These are phyloP conservation scores for Drosophila kuntzei DNA, from an alignment of 2,888 invertebrate genomes.

Conservation along the genomic window DNA sequence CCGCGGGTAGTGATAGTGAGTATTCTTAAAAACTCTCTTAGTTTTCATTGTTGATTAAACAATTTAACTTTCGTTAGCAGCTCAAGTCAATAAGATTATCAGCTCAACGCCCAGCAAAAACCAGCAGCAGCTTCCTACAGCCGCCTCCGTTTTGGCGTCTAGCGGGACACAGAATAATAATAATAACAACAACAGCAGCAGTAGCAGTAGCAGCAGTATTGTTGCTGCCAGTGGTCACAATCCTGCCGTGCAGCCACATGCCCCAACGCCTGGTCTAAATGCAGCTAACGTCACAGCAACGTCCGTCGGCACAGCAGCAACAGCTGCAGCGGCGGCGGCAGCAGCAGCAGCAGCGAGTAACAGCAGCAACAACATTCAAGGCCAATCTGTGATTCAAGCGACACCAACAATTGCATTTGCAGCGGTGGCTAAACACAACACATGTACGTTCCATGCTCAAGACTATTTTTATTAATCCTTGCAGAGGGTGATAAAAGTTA, in stretches of 20 bases:
- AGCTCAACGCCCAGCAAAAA: constrained; percentile 86
- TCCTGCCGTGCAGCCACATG: constrained; percentile 83
- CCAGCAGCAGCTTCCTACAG: constrained; percentile 77
- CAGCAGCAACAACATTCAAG: constrained; percentile 82
- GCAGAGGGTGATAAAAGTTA: no score
- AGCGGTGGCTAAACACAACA: constrained; percentile 87
- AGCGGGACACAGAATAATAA: constrained; percentile 30
- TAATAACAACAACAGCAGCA: constrained; percentile 51
- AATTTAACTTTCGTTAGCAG: constrained; percentile 27
- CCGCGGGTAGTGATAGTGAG: constrained; percentile 86
- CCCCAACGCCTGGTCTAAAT: constrained; percentile 84
- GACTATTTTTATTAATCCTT: neutral
- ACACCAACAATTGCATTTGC: constrained; percentile 87
- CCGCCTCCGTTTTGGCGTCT: constrained; percentile 81
- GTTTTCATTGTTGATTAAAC: neutral
- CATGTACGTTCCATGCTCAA: constrained; percentile 82
- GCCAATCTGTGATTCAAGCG: constrained; percentile 86
- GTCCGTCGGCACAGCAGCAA: constrained; percentile 52
- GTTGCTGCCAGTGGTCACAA: constrained; percentile 66
- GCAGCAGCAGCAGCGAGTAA: constrained; percentile 40
- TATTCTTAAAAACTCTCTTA: neutral
- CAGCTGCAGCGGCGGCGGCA: constrained; percentile 50
- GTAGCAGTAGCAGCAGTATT: constrained; percentile 61
- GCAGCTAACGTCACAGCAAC: constrained; percentile 49
- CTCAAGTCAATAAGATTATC: constrained; percentile 81